Evolutionary conservation across 2,113 vertebrate species (phyloP), one percentile per base, ranked within the genome.

Genomic region (Gobio gobio): DNA sequence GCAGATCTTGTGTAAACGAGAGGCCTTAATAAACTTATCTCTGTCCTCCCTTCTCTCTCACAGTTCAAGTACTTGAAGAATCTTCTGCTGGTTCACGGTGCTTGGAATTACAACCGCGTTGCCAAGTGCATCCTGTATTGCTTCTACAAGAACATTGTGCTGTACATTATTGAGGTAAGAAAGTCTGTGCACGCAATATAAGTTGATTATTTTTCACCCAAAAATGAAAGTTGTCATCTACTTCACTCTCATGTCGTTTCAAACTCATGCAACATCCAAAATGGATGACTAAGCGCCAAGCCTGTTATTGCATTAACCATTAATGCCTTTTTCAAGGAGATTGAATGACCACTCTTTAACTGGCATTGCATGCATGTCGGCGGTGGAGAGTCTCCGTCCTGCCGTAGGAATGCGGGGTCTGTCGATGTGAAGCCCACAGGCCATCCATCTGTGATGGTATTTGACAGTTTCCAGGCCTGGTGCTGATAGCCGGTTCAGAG

Each of bases 61-160:
- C 93, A 99, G 98, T 99, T 99, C 94, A 99, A 98, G 88, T 99
- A 99, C 94, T 93, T 99, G 95, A 98, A 99, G 94, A 99, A 99
- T 91, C 94, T 99, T 84, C 88, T 99, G 91, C 94, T 99, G 85
- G 98, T 99, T 87, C 98, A 99, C 1, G 98, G 98, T 87, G 97
- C 98, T 90, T 99, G 98, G 98, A 99, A 99, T 91, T 99, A 99
- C 77, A 98, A 97, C 94, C 94, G 98, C 73, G 96, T 99, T 84
- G 95, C 98, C 91, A 99, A 99, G 93, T 99, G 98, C 91, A 99
- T 99, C 93, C 93, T 99, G 40, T 99, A 99, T 91, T 99, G 98
- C 90, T 99, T 99, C 95, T 99, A 99, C 95, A 99, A 99, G 94
- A 99, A 99, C 86, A 99, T 99, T 64, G 98, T 99, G 88, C 96